Base-by-base conservation (phyloP, 2,888 invertebrate species). In the Ametastegia equiseti region DNA sequence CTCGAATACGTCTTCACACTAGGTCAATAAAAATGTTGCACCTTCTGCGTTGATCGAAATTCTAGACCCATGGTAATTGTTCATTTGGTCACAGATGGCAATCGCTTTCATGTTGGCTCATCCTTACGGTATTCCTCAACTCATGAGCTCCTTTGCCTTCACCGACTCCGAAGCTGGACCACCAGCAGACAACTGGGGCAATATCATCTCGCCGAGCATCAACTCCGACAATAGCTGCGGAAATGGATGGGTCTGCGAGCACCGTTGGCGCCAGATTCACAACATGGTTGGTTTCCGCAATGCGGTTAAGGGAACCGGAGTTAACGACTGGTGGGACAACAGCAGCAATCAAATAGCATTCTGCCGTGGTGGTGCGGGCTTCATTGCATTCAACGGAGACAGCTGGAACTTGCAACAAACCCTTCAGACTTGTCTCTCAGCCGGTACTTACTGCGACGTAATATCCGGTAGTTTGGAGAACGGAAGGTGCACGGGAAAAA, bases 111-210 rank as follows among this genome's bases (percentile, higher is more conserved):
- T 96, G 94, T 92, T 98, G 91, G 97, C 98, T 0, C 96, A 96
- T 93, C 95, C 97, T 0, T 97, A 97, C 85, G 97, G 97, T 1
- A 63, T 94, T 82, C 95, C 97, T 0, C 94, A 96, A 75, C 92
- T 98, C 79, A 97, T 98, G 96, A 97, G 97, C 89, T 97, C 97
- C 84, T 98, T 94, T 88, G 92, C 89, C 71, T 98, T 97, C 91
- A 88, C 90, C 0, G 85, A 94, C 81, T 85, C 84, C 7, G 88
- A 92, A 80, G 93, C 93, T 86, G 96, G 96, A 13, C 96, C 97
- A 0, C 97, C 97, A 0, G 93, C 93, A 87, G 95, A 96, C 83
- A 88, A 85, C 4, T 89, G 92, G 19, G 94, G 94, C 7, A 94
- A 95, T 82, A 94, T 95, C n/a, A 91, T 94, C 19, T 94, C 95